Conservation (phyloP, 1,140 invertebrate genomes). For the Copidosoma floridanum region DNA sequence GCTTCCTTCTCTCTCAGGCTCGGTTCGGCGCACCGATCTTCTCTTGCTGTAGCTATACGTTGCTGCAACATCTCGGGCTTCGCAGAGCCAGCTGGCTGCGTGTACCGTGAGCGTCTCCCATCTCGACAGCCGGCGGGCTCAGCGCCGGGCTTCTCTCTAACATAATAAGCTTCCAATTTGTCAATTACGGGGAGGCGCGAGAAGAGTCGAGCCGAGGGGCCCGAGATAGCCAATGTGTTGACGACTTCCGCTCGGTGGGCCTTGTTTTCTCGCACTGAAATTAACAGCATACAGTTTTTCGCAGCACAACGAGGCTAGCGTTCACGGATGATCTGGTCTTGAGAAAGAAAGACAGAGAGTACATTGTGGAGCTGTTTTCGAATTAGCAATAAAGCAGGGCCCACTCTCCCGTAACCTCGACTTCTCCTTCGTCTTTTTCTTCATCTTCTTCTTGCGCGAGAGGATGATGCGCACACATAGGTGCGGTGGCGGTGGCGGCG, state of each 20-base stretch:
- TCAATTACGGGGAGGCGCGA: constrained; percentile 59
- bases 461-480: not conserved
- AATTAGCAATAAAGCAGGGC: constrained; percentile 54
- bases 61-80: constrained; percentile 5
- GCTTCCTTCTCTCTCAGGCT: constrained; percentile 7
- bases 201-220: not conserved
- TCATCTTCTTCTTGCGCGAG: constrained; percentile 8
- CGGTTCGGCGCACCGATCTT: constrained; percentile 1
- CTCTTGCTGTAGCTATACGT: constrained; percentile 26
- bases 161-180: constrained; percentile 72
- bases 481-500: constrained; percentile 25
- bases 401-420: not conserved
- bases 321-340: not conserved
- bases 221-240: too few species aligned
- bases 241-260: not conserved
- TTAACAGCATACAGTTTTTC: too few species aligned
- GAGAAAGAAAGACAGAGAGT: constrained; percentile 48
- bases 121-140: too few species aligned
- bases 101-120: not conserved
- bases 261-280: not conserved
- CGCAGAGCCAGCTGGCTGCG: constrained; percentile 8
- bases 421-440: constrained; percentile 44
- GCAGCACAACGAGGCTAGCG: too few species aligned
- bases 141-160: constrained; percentile 48
- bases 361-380: too few species aligned